Evolutionary conservation across 2,797 vertebrate species (phyloP), one percentile per base, ranked within the genome.

Genomic region (Megaceryle alcyon): DNA sequence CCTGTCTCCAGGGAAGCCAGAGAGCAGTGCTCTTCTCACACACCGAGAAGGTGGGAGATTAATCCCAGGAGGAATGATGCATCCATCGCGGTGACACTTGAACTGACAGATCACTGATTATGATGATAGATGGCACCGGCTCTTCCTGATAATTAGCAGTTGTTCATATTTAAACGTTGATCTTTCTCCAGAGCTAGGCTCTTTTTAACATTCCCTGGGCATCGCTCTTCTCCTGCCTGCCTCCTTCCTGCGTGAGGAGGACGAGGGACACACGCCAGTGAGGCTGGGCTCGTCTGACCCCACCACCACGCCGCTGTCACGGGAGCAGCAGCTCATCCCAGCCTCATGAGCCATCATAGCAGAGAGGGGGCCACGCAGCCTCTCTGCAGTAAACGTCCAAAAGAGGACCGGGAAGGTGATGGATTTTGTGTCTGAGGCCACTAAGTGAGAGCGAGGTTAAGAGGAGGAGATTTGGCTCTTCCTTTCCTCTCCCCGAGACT

Each of bases 131-230:
- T 90, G 41, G 78, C 90, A 65, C 46, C 5, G 2, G 64, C 69
- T 89, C 73, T 88, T 92, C 70, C 93, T 70, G 77, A 19, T 90
- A 94, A 94, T 93, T 91, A 91, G 66, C 78, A 41, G 63, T 82
- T 4, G 17, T 79, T 84, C 39, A 5, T 59, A 60, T 83, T 66
- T 59, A 76, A 92, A 57, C 2, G 4, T 31, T 56, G n/a, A 71
- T 72, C 51, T 94, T 72, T 63, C 64, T 73, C 63, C 60, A 66
- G 43, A 79, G 33, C 70, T 68, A 35, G 61, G 39, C 5, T 76
- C 48, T 51, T 35, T 19, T 76, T 31, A 87, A 28, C 20, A 35
- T 41, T 60, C 33, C 69, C 70, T 16, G 29, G 35, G 68, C 59
- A 69, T 39, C 2, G 4, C 53, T 16, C 25, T 79, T 25, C 49